Evolutionary conservation across 2,888 invertebrate genomes (phyloP).

Genomic region (Hydrotaea cyrtoneurina): DNA sequence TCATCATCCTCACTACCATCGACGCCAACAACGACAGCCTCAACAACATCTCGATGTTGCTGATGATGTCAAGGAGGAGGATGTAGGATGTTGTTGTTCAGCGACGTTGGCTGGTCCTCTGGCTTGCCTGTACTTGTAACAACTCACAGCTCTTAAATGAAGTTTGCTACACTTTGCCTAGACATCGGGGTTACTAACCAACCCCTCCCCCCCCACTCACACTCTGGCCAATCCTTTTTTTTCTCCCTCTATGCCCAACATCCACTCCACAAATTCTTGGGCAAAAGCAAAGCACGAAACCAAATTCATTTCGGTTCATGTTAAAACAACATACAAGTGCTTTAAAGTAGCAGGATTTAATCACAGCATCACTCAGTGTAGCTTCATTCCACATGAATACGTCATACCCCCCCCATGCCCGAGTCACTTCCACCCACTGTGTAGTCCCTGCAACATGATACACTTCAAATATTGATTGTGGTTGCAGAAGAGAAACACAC

Average conservation of each 20-base stretch:
- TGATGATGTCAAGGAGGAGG: conserved; percentile 22
- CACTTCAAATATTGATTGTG: conserved; percentile 67
- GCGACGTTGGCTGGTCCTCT: conserved; percentile 25
- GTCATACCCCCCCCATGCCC: background rate
- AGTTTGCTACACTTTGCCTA: conserved; percentile 64
- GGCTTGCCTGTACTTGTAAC: conserved; percentile 52
- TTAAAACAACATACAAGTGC: conserved; percentile 57
- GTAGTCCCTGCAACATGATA: conserved; percentile 66
- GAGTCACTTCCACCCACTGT: background rate
- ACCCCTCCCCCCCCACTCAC: background rate
- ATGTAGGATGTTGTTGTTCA: background rate
- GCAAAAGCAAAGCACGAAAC: background rate
- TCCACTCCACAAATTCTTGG: conserved; percentile 21
- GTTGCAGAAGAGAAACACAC: background rate
- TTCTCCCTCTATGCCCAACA: background rate
- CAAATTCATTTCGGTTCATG: conserved; percentile 32
- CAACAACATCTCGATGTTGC: conserved; percentile 27
- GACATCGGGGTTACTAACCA: conserved; percentile 55
- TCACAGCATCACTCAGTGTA: conserved; percentile 36
- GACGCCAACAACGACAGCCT: conserved; percentile 1
- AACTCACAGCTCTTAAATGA: conserved; percentile 66
- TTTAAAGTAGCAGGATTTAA: conserved; percentile 64
- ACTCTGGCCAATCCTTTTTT: conserved; percentile 9
- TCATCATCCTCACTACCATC: no score
- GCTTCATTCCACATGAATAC: background rate